These are phyloP conservation scores for Ibidorhyncha struthersii DNA, from an alignment of 2,113 vertebrate species.

Conservation along the genomic window DNA sequence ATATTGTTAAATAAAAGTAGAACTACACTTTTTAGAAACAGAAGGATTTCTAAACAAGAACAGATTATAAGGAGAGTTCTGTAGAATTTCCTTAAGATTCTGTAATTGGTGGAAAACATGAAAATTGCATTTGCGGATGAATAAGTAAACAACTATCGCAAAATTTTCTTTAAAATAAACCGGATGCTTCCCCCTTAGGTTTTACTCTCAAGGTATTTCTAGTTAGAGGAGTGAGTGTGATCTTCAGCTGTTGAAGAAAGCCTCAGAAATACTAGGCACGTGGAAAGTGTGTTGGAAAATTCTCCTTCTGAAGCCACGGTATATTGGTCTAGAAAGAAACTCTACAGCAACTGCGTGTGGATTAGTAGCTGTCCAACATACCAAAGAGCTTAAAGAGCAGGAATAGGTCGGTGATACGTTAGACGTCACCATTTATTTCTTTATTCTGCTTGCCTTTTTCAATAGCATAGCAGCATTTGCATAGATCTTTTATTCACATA, in stretches of 20 bases:
- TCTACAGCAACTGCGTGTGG: background rate
- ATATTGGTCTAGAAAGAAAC: background rate
- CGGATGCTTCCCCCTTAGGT: background rate
- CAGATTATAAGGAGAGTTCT: constrained; percentile 6
- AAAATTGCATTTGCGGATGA: constrained; percentile 7
- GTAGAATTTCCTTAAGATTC: constrained; percentile 28
- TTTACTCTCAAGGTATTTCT: background rate
- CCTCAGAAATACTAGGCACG: background rate
- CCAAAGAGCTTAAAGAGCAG: background rate
- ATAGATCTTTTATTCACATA: background rate
- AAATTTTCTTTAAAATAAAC: background rate
- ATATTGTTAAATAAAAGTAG: constrained; percentile 49
- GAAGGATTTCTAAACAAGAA: constrained; percentile 21
- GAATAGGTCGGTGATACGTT: background rate
- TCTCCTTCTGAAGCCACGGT: background rate
- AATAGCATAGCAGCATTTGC: background rate
- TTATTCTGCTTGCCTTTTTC: background rate
- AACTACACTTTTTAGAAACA: constrained; percentile 20
- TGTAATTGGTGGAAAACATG: constrained; percentile 29
- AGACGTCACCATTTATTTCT: background rate
- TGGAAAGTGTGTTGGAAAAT: background rate
- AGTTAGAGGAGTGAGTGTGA: background rate
- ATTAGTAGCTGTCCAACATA: background rate
- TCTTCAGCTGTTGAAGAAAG: background rate
- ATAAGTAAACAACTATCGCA: background rate